Percentiles rank a stretch among this genome's conserved stretches.
phyloP scores from a whole-genome alignment of 2,888 invertebrate genomes.

The Cynaeus angustus region DNA sequence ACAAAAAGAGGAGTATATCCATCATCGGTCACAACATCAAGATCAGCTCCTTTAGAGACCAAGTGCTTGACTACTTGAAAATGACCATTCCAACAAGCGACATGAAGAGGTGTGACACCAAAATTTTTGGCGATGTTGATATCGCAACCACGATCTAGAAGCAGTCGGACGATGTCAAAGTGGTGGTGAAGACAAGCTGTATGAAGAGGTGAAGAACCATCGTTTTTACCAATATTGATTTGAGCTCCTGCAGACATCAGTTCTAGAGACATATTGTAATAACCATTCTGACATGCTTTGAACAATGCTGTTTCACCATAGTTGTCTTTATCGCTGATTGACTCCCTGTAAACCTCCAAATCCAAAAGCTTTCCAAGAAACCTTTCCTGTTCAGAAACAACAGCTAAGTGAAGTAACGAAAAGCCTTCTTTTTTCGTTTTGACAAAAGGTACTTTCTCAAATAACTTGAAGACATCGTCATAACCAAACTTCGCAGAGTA shows the following conservation, averaged over 20 bases:
- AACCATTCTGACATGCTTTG: constrained; percentile 14
- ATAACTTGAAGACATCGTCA: constrained; percentile 9
- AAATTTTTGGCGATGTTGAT: constrained; percentile 1
- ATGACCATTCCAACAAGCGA: constrained; percentile 23
- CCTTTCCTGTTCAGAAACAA: not conserved
- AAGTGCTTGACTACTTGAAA: not conserved
- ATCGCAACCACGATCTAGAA: not conserved
- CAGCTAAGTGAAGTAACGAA: constrained; percentile 14
- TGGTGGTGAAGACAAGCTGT: constrained; percentile 6
- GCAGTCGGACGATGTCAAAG: constrained; percentile 3
- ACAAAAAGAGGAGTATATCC: constrained; percentile 8
- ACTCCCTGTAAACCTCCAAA: not conserved
- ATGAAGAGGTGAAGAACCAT: constrained; percentile 12
- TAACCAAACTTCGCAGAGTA: constrained; percentile 23
- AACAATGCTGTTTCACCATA: constrained; percentile 11
- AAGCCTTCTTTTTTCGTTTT: constrained; percentile 6
- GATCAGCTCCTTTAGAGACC: not conserved
- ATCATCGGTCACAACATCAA: not conserved
- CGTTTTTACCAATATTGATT: not conserved
- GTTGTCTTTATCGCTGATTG: constrained; percentile 4
- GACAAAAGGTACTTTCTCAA: constrained; percentile 16
- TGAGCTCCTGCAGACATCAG: constrained; percentile 5
- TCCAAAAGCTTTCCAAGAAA: constrained; percentile 11
- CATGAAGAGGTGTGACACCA: constrained; percentile 9
- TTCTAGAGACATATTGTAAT: not conserved